Base-by-base conservation (phyloP, 2,797 vertebrate genomes). In the Pseudotriccus pelzelni region DNA sequence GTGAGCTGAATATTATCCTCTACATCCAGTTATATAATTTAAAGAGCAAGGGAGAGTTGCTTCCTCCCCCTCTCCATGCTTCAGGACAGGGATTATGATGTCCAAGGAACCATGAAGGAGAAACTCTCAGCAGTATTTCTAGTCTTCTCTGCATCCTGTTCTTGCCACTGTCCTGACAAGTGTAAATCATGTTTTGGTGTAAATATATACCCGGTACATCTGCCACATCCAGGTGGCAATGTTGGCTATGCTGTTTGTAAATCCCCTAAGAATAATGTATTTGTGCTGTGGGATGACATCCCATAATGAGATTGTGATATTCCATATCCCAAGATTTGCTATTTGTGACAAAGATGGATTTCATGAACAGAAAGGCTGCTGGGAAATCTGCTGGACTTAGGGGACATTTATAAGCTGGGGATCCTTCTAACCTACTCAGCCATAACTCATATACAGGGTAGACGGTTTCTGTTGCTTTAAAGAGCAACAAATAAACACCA, bases 321-420 rank as follows among this genome's bases (percentile, higher is more conserved):
- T 96, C 94, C 56, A 59, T 50, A 96, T 81, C 89, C 69, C 50
- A 73, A 79, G 94, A 95, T 95, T 96, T 95, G 83, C 94, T 96
- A 9, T 93, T 96, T 96, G 79, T 97, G 96, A 97, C 96, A 95
- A 95, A 96, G 97, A 97, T 12, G 44, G 94, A 97, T 97, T 95
- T 96, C 59, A 34, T 44, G 64, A 95, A 50, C 36, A 94, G 78
- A 58, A 25, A 59, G 53, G 58, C 87, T 96, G 58, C 81, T 0
- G 6, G 74, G 78, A 95, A 82, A 89, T 75, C 86, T 80, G 58
- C 24, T 30, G 66, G 73, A 84, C 32, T 49, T 68, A 73, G 25
- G 6, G 30, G 66, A 80, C 39, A 25, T 14, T 36, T 53, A 39
- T 44, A 63, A 96, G 14, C 62, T 55, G 80, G 32, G 39, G 49